Evolutionary conservation across 2,888 invertebrate genomes (phyloP), one percentile per base, ranked within the genome.

Genomic region (Andricus quercusramuli): DNA sequence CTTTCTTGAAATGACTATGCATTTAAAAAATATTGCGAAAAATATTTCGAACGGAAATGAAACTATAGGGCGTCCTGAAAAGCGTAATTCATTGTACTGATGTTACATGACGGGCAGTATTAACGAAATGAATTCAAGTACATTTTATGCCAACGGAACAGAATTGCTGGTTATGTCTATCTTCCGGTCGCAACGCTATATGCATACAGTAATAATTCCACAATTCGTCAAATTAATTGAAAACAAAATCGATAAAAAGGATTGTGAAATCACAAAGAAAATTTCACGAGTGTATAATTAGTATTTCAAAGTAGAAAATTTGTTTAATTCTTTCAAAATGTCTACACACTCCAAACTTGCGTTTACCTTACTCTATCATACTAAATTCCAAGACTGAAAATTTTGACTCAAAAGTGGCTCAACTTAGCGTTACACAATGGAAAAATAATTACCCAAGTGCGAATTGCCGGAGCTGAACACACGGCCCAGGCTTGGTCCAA

Each of bases 51-150:
- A 64, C 29, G 25, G 29, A 15, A 64, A 29, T 17, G 17, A 29
- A 64, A 64, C 15, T 17, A 64, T 17, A 29, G 29, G 29, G 25
- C 17, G 15, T 17, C 4, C 17, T 29, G 64, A 6, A 29, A 64
- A 25, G 64, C 64, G 29, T 17, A 64, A 29, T 64, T 64, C 17
- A 64, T 64, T 64, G 29, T 64, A 29, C 29, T 29, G 29, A 64
- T 29, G 64, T 64, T 17, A 29, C 29, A 64, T 64, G 64, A 64
- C 29, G 29, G 29, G 25, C 6, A 64, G 22, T 64, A 64, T 64
- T 64, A 64, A 64, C 25, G 29, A 29, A 64, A 64, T 64, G 64
- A 64, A 64, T 64, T 29, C 64, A 17, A 64, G 15, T 29, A 29
- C 29, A 64, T 64, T 64, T 17, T 64, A 64, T 29, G 6, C 17